phyloP scores from a whole-genome alignment of 2,797 vertebrate genomes.

The Delichon dasypus region DNA sequence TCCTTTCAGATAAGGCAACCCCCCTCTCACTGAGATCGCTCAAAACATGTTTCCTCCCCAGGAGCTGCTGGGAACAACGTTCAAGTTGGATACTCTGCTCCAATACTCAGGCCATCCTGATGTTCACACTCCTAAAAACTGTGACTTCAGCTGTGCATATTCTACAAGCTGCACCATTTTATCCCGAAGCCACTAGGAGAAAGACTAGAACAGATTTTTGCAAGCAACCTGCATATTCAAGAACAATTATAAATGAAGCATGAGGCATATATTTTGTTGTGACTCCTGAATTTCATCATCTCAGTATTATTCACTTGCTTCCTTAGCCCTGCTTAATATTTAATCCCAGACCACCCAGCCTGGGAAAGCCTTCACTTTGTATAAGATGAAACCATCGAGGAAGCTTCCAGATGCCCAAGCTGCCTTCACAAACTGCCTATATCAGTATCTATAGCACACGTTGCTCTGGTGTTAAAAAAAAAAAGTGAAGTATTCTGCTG shows the following conservation, averaged over 20 bases:
- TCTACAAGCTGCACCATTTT: background rate
- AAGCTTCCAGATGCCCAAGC: constrained; percentile 12
- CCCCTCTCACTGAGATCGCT: background rate
- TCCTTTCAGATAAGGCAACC: background rate
- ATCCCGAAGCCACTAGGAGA: background rate
- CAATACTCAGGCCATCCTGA: background rate
- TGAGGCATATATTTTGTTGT: background rate
- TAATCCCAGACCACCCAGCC: background rate
- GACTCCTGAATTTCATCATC: background rate
- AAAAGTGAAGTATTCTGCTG: background rate
- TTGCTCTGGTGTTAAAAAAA: too few relatives aligned
- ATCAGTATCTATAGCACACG: background rate
- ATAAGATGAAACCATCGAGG: background rate
- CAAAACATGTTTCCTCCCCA: background rate
- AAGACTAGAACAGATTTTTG: background rate
- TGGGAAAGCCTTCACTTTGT: background rate
- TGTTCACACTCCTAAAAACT: background rate
- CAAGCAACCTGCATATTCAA: background rate
- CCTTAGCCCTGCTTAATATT: background rate
- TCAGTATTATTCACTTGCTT: background rate
- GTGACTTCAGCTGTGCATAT: background rate
- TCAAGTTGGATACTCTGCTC: background rate
- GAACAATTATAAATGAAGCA: background rate
- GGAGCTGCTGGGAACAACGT: background rate
- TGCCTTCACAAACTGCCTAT: background rate